Base-by-base conservation (phyloP, 2,888 invertebrate genomes). In the Lymantria monacha region DNA sequence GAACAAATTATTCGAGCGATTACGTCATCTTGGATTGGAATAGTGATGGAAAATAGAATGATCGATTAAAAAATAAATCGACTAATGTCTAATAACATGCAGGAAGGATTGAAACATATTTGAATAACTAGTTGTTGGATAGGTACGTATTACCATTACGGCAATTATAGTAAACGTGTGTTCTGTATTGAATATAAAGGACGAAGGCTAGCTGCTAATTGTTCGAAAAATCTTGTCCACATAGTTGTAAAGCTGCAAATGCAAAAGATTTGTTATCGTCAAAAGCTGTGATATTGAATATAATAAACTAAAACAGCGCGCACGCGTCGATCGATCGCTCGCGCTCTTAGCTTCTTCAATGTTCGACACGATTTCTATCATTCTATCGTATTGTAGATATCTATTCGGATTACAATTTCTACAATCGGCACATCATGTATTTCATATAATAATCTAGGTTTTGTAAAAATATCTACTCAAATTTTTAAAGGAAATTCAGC, bases 181-280 rank as follows among this genome's bases (percentile, higher is more conserved):
- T 7, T 41, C 9, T 9, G 15, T 41, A 14, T 41, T 7, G 41
- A 41, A 37, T 52, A 11, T 15, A 37, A 44, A 43, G 36, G 42
- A n/a, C 30, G 57, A 51, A 56, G 59, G 69, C 62, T 72, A 69
- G 67, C 69, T 68, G 81, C 77, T 82, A 78, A 84, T 88, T 82
- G 90, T 87, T 90, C 89, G 90, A 85, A 88, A 74, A 79, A 85
- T 88, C 81, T 74, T 79, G 84, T 87, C 86, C 86, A 84, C 87
- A 59, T 72, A 77, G 78, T 59, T 68, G 57, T 80, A 76, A 85
- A 89, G 87, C 89, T 88, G 84, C 88, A 88, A 89, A 85, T 88
- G 91, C 89, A 90, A 90, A 89, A 89, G 87, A 88, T 90, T 89
- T 87, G 88, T 90, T 87, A 90, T 90, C 91, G 91, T 91, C 91